Evolutionary conservation across 2,113 vertebrate species (phyloP), one percentile per base, ranked within the genome.

Genomic region (Mesembrinibis cayennensis): DNA sequence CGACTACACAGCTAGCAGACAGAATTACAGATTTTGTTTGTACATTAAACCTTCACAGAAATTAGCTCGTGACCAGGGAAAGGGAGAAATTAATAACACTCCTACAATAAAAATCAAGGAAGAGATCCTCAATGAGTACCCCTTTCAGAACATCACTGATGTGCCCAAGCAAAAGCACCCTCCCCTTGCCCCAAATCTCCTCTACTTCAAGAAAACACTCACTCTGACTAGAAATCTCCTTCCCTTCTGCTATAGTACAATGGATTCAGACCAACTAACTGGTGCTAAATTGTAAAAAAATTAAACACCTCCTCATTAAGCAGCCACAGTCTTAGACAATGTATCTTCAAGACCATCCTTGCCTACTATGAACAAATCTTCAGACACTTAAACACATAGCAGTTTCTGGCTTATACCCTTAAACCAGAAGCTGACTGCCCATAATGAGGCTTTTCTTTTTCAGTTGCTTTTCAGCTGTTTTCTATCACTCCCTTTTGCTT

Each of bases 341-440:
- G 0, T 4, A 0, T 6, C 8, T 47, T 16, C 6, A 87, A 69
- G 5, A 63, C 1, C 15, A 84, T 4, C 11, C 30, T 38, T 74
- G 0, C 42, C 7, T 42, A 40, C 42, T 10, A 2, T 0, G 0
- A 89, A 3, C 6, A 42, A 21, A 45, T 8, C 55, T 50, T 47
- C 72, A 82, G 9, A n/a, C 7, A 6, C 18, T 78, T 13, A 71
- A 67, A 79, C 2, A 17, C 10, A 14, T 9, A 63, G 2, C 6
- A 52, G 16, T 6, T 67, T 14, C 53, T 58, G 2, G 10, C 4
- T 50, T 22, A 25, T 5, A 19, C 22, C 23, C 21, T 36, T 34
- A 52, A 63, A 29, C 9, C n/a, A 42, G 13, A 81, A 74, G 3
- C 29, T 84, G 4, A 25, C 34, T 36, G 3, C 8, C 10, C 13